phyloP scores from a whole-genome alignment of 2,113 vertebrate genomes.

The Mirounga angustirostris region DNA sequence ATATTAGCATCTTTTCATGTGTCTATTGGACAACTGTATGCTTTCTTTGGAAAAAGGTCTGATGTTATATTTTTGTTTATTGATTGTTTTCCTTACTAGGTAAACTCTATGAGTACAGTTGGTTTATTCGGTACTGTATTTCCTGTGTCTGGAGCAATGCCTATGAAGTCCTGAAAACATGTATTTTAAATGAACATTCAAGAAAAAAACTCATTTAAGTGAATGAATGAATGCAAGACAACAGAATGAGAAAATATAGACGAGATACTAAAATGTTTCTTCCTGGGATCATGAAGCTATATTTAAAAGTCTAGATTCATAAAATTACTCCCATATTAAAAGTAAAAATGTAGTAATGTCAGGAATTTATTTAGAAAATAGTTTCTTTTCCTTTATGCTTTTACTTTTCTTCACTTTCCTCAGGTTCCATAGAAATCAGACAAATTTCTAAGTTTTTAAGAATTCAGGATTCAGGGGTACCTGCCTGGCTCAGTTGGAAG shows the following conservation, averaged over 20 bases:
- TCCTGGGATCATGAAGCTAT: background rate
- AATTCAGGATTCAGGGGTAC: background rate
- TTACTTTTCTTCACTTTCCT: background rate
- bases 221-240: slow-evolving; percentile 8
- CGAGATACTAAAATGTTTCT: background rate
- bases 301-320: slow-evolving; percentile 13
- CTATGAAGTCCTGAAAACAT: background rate
- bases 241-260: background rate
- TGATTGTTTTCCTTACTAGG: background rate
- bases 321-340: background rate
- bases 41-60: background rate
- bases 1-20: background rate
- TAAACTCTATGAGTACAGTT: background rate
- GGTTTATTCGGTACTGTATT: background rate
- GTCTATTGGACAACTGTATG: background rate
- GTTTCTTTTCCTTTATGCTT: background rate
- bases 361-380: slow-evolving; percentile 33
- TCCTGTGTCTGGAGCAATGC: background rate
- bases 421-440: background rate
- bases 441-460: background rate
- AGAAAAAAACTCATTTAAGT: background rate
- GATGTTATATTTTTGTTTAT: background rate
- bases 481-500: background rate
- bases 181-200: background rate
- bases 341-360: background rate